Conservation (phyloP, 1,140 invertebrate species). For the Cotesia chilonis region DNA sequence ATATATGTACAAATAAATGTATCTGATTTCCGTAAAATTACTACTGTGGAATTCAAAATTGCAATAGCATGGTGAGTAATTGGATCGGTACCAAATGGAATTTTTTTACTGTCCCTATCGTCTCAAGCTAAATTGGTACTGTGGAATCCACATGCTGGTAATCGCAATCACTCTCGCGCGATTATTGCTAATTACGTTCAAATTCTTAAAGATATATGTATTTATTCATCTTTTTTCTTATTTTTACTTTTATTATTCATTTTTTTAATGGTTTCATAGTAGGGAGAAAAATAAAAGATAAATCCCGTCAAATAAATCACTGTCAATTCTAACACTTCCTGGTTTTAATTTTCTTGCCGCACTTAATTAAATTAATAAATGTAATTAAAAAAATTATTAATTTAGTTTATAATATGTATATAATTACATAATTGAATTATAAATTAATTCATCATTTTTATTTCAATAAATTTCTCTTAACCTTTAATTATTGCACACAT, state of each 20-base stretch:
- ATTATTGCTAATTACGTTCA: slow-evolving; percentile 39
- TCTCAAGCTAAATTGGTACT: slow-evolving; percentile 35
- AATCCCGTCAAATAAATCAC: not conserved
- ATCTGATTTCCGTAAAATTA: slow-evolving; percentile 17
- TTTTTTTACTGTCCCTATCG: slow-evolving; percentile 15
- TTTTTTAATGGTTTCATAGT: not conserved
- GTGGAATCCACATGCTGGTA: slow-evolving; percentile 30
- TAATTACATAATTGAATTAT: no score
- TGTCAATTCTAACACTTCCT: no score
- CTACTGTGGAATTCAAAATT: slow-evolving; percentile 34
- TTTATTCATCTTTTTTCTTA: slow-evolving; percentile 11
- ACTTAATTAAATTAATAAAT: no score
- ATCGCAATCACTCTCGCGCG: slow-evolving; percentile 33
- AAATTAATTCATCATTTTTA: no score
- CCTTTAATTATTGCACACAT: no score
- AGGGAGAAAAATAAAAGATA: not conserved
- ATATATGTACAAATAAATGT: not conserved
- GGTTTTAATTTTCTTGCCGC: no score
- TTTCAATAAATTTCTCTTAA: no score
- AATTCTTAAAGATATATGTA: slow-evolving; percentile 32
- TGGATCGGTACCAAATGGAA: slow-evolving; percentile 37
- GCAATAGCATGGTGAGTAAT: slow-evolving; percentile 39
- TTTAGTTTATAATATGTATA: no score
- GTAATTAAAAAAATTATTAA: no score
- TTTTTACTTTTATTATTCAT: not conserved